These are phyloP conservation scores for Clepsis dumicolana DNA, from an alignment of 2,888 invertebrate species.

Conservation along the genomic window DNA sequence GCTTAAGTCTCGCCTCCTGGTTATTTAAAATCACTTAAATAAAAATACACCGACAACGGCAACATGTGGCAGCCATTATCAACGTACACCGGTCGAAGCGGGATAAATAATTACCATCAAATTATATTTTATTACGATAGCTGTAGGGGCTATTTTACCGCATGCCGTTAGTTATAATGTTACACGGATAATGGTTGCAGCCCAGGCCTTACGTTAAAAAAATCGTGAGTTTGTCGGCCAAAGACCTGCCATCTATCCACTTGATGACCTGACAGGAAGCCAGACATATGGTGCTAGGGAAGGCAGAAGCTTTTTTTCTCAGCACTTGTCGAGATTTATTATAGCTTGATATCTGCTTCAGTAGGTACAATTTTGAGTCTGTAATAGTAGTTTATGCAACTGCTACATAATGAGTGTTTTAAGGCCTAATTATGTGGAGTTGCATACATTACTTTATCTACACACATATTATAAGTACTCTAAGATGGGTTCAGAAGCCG, in stretches of 20 bases:
- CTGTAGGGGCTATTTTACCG: constrained; percentile 38
- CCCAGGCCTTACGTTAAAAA: constrained; percentile 46
- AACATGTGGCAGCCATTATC: constrained; percentile 50
- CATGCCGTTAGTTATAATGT: constrained; percentile 8
- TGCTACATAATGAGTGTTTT: too few species aligned
- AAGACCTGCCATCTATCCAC: constrained; percentile 57
- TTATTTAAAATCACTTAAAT: constrained; percentile 43
- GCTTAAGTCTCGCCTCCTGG: constrained; percentile 41
- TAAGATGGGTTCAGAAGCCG: too few species aligned
- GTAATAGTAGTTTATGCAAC: too few species aligned
- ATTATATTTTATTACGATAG: constrained; percentile 36
- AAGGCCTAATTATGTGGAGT: too few species aligned
- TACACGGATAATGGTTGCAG: constrained; percentile 14
- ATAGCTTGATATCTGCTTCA: background rate
- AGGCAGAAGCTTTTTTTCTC: constrained; percentile 62
- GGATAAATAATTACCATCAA: constrained; percentile 41
- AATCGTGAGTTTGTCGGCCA: constrained; percentile 54
- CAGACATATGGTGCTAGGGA: constrained; percentile 68
- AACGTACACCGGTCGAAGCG: constrained; percentile 32
- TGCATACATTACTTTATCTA: too few species aligned
- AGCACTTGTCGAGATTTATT: constrained; percentile 52
- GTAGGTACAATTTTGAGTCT: background rate
- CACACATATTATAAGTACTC: too few species aligned
- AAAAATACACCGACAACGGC: constrained; percentile 41
- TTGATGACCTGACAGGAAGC: constrained; percentile 57